phyloP scores from a whole-genome alignment of 2,113 vertebrate species.

The Phaethornis superciliosus region DNA sequence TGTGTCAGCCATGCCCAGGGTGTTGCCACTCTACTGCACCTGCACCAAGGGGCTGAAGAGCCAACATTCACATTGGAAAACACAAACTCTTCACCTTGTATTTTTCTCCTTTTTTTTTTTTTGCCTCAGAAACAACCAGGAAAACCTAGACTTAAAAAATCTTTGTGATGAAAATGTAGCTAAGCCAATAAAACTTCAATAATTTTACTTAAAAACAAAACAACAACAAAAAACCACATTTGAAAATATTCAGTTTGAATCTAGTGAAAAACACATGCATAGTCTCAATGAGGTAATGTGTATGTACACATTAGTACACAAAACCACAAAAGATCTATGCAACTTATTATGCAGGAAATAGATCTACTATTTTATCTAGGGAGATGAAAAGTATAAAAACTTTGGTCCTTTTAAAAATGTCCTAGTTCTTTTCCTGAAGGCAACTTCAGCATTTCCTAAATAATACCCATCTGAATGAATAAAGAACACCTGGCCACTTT shows the following conservation, averaged over 20 bases:
- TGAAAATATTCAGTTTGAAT: neutral
- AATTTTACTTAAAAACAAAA: neutral
- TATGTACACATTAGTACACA: neutral
- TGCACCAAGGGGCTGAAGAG: accelerated
- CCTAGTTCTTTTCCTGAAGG: neutral
- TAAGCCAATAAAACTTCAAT: neutral
- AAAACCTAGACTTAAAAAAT: neutral
- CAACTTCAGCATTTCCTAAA: neutral
- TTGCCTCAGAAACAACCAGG: neutral
- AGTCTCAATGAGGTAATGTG: neutral
- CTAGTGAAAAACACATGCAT: neutral
- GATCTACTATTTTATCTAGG: neutral
- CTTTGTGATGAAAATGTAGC: neutral
- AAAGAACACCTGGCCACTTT: neutral
- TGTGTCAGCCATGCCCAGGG: neutral
- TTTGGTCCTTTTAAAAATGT: neutral
- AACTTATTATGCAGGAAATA: neutral
- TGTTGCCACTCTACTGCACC: accelerated
- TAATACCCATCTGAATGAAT: neutral
- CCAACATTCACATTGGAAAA: neutral
- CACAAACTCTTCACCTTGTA: neutral
- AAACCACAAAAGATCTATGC: neutral
- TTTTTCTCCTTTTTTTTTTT: neutral
- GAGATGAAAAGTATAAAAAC: neutral
- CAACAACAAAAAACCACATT: neutral